Evolutionary conservation across 1,140 invertebrate species (phyloP), one percentile per base, ranked within the genome.

Genomic region (Diorhabda sublineata): DNA sequence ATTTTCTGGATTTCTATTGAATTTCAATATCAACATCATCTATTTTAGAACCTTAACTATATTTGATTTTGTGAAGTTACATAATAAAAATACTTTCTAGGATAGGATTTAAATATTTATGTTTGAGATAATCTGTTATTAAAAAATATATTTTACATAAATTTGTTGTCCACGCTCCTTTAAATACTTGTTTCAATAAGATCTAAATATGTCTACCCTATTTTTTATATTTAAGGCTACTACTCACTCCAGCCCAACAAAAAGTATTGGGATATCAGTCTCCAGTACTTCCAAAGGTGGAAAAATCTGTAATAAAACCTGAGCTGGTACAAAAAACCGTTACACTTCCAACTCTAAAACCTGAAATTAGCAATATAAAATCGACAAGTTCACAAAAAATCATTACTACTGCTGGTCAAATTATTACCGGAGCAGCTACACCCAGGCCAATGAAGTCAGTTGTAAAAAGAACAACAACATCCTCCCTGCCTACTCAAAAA

Each of bases 211-310:
- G 26, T 26, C 26, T 26, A 26, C 26, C 26, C 26, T 26, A 26
- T 26, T 26, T 26, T 26, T 26, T 26, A 26, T 26, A 26, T 26
- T 52, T 52, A 8, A 52, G 47, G 4, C 6, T 52, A 65, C 78
- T 86, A 3, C 74, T 88, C 9, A 86, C 84, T 45, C 83, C 86
- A 3, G 84, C 85, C 73, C 85, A 87, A 71, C 85, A 87, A 70
- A 85, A 85, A 76, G 79, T 84, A 67, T 69, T 86, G n/a, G 82
- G 84, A 58, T 82, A 83, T 11, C 84, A 84, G 74, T 81, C 9
- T 64, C 78, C 81, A 52, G 6, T n/a, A 71, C 77, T 79, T 58
- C 68, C 79, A 7, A 83, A 83, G 73, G n/a, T 74, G 6, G 73
- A 82, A 6, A 85, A 85, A 78, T 80, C 80, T 3, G 73, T 79